Conservation (phyloP, 2,797 vertebrate species). For the Lithobates pipiens region DNA sequence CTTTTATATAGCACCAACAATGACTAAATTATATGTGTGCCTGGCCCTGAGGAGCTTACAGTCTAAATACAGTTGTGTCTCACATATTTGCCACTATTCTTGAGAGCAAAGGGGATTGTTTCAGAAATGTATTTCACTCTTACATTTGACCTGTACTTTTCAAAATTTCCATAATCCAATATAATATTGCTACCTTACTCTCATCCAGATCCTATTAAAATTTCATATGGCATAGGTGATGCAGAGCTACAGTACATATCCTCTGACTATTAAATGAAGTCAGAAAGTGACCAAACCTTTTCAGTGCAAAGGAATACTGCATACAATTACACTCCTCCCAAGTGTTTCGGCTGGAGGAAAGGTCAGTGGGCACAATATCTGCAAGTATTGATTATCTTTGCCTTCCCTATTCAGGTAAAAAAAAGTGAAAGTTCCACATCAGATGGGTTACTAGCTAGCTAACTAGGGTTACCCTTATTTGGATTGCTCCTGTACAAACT, state of each 20-base stretch:
- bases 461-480: no score
- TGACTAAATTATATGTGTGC: background rate
- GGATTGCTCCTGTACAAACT: no score
- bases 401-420: background rate
- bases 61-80: background rate
- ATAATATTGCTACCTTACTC: background rate
- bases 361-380: background rate
- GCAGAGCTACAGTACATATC: no score
- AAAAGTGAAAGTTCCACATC: background rate
- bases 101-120: background rate
- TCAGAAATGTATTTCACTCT: background rate
- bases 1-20: background rate
- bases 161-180: background rate
- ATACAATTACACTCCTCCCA: background rate
- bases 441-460: background rate
- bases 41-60: background rate
- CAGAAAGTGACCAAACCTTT: no score
- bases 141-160: slow-evolving; percentile 1
- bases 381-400: background rate
- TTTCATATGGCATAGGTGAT: background rate
- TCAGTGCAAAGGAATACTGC: background rate
- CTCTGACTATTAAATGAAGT: background rate
- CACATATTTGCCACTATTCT: background rate
- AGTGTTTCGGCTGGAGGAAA: background rate
- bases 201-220: background rate